Percentiles rank a stretch among this genome's conserved stretches.
These are phyloP conservation scores for Coranthus polyacanthus DNA, from an alignment of 2,797 vertebrate species.

Conservation along the genomic window DNA sequence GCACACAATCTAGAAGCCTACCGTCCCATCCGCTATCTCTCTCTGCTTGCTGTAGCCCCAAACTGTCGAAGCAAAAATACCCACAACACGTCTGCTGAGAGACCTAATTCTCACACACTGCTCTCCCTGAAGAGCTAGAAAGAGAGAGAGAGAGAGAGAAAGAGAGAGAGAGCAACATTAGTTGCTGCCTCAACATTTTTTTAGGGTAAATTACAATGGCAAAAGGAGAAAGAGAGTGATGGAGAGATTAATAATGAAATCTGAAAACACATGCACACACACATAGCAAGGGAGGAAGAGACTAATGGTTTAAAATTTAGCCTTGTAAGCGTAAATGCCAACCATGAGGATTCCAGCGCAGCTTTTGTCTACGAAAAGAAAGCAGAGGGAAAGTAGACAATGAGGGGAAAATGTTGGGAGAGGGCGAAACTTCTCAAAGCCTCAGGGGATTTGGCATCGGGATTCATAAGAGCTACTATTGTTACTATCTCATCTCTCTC, in stretches of 20 bases:
- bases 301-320: constrained; percentile 48
- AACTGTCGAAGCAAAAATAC: constrained; percentile 80
- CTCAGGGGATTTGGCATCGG: constrained; percentile 32
- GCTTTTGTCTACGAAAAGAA: constrained; percentile 41
- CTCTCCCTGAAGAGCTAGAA: constrained; percentile 61
- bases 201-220: constrained; percentile 55
- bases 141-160: constrained; percentile 10
- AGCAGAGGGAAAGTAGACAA: constrained; percentile 26
- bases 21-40: constrained; percentile 40
- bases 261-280: background rate
- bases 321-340: constrained; percentile 50
- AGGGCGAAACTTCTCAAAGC: constrained; percentile 18
- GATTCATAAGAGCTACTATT: constrained; percentile 40
- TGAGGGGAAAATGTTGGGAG: background rate
- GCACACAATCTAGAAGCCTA: constrained; percentile 14
- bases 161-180: constrained; percentile 35
- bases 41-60: constrained; percentile 69
- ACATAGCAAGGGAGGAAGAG: constrained; percentile 18
- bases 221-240: constrained; percentile 48
- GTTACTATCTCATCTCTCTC: constrained; percentile 12
- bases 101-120: constrained; percentile 76
- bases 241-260: constrained; percentile 32
- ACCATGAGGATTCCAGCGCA: constrained; percentile 32
- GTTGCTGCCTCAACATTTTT: constrained; percentile 64
- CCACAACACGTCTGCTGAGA: constrained; percentile 71